Percentiles rank a stretch among this genome's conserved stretches.
These are phyloP conservation scores for Macroramphosus scolopax DNA, from an alignment of 2,797 vertebrate genomes.

Conservation along the genomic window DNA sequence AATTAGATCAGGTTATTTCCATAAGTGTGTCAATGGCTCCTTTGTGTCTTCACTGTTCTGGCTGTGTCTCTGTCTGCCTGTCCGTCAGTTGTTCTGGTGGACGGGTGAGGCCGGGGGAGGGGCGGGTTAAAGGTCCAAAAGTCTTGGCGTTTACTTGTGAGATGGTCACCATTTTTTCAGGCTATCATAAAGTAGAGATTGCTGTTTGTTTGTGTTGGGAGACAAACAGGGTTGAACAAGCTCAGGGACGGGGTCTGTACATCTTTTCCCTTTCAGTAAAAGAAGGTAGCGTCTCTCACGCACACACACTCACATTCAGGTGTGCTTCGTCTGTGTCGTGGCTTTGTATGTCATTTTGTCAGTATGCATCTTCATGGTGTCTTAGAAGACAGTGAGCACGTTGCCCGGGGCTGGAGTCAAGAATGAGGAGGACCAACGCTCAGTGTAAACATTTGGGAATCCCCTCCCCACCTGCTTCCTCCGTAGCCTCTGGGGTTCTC, in stretches of 20 bases:
- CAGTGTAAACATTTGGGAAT: slow-evolving; percentile 68
- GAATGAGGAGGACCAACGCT: slow-evolving; percentile 65
- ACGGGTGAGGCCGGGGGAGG: slow-evolving; percentile 11
- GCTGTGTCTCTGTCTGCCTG: slow-evolving; percentile 24
- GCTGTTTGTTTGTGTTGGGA: slow-evolving; percentile 49
- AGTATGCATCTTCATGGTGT: slow-evolving; percentile 52
- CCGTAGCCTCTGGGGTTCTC: slow-evolving; percentile 60
- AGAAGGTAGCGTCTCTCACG: slow-evolving; percentile 4
- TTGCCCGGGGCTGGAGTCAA: slow-evolving; percentile 51
- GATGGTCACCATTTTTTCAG: slow-evolving; percentile 60
- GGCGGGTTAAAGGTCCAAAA: slow-evolving; percentile 58
- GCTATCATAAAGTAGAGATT: slow-evolving; percentile 44
- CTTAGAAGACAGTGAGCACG: slow-evolving; percentile 46
- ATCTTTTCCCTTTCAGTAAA: slow-evolving; percentile 46
- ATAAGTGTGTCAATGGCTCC: slow-evolving; percentile 56
- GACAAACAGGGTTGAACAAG: slow-evolving; percentile 25
- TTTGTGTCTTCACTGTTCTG: slow-evolving; percentile 45
- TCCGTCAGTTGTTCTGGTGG: slow-evolving; percentile 34
- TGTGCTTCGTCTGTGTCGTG: slow-evolving; percentile 21
- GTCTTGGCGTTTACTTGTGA: slow-evolving; percentile 67
- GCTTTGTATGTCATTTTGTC: slow-evolving; percentile 53
- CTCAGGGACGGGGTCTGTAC: slow-evolving; percentile 27
- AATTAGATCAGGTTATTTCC: slow-evolving; percentile 59
- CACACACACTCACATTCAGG: slow-evolving; percentile 34
- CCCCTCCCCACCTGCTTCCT: slow-evolving; percentile 27